phyloP scores from a whole-genome alignment of 2,888 invertebrate genomes.

The Brachypterus glaber region DNA sequence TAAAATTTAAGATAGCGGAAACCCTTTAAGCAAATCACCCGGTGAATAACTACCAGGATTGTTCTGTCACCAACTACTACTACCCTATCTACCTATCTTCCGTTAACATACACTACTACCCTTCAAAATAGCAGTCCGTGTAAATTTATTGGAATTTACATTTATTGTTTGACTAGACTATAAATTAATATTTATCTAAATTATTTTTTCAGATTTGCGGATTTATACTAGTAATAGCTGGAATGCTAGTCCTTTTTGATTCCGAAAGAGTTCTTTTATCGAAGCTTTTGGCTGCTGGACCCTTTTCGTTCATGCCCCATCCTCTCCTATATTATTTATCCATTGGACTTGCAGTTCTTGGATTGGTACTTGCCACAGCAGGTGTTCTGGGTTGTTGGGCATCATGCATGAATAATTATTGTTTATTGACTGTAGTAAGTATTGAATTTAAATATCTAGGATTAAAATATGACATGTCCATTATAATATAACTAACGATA shows the following conservation, averaged over 20 bases:
- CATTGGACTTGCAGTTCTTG: slow-evolving; percentile 58
- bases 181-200: not conserved
- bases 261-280: slow-evolving; percentile 62
- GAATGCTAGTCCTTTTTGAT: slow-evolving; percentile 64
- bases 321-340: slow-evolving; percentile 71
- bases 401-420: slow-evolving; percentile 64
- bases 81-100: too few species aligned
- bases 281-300: slow-evolving; percentile 55
- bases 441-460: slow-evolving; percentile 3
- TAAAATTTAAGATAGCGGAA: too few species aligned
- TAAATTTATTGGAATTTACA: too few species aligned
- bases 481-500: too few species aligned
- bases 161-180: not conserved
- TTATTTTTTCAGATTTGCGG: slow-evolving; percentile 56
- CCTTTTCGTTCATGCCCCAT: slow-evolving; percentile 52
- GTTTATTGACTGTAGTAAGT: slow-evolving; percentile 60
- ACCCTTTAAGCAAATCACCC: too few species aligned
- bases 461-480: too few species aligned
- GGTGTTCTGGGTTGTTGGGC: slow-evolving; percentile 76
- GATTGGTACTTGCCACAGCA: slow-evolving; percentile 57
- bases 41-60: too few species aligned
- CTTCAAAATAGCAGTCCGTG: too few species aligned
- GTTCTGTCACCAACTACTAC: too few species aligned
- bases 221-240: slow-evolving; percentile 58
- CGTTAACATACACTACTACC: too few species aligned